Evolutionary conservation across 2,113 vertebrate genomes (phyloP), one percentile per base, ranked within the genome.

Genomic region (Globicephala melas): DNA sequence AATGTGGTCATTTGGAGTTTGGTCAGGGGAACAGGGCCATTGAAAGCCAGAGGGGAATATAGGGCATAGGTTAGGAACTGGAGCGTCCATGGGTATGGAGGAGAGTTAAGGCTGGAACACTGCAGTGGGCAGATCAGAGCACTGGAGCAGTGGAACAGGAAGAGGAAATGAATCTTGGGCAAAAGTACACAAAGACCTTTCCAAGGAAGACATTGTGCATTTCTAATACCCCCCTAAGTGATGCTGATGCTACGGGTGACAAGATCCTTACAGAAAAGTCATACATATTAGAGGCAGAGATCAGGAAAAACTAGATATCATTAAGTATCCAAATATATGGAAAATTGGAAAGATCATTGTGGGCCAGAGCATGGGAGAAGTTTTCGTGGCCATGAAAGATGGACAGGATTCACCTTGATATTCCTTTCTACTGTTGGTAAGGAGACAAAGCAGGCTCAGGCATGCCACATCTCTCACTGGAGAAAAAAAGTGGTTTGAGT

Each of bases 31-130:
- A 62, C 14, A 44, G 12, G 68, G 5, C 14, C 20, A 5, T 31
- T 53, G 6, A 2, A 50, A 50, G 26, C 18, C 36, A 12, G 25
- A 50, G 25, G 74, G 47, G 2, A 81, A 76, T 33, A 11, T 9
- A 1, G 13, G 38, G 28, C 17, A 25, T 23, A 60, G 10, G 47
- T 50, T 55, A 18, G 23, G 41, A 68, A 38, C 18, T 36, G 6
- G 4, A 6, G 1, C 0, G 1, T 86, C 73, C 20, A 1, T 41
- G 33, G 8, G 25, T 25, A 0, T 28, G 15, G 8, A 23, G 31
- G 10, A 13, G 1, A 68, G 2, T 1, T 13, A 84, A 26, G 26
- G 10, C n/a, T 20, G 31, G 21, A 94, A 28, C 13, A 23, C 17
- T 28, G 5, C 12, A 58, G 28, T 25, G 31, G 41, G 3, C 1